Base-by-base conservation (phyloP, 2,797 vertebrate genomes). In the Danio jaintianensis region DNA sequence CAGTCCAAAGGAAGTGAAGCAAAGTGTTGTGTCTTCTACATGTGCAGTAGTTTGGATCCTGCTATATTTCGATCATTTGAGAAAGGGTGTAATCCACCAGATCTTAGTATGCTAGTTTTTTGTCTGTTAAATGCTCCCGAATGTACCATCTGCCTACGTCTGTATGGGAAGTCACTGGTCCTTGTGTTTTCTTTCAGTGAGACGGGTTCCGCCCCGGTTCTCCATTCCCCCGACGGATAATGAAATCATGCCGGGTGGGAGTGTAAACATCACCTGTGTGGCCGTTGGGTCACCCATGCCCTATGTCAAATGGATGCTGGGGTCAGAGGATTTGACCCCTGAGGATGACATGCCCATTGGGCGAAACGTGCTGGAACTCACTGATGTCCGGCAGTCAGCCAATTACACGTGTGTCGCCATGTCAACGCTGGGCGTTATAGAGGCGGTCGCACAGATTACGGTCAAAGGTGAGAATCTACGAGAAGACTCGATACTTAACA, bases 341-440 rank as follows among this genome's bases (percentile, higher is more conserved):
- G 98, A 99, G 86, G 98, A 99, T 84, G 98, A 99, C 91, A 99
- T 99, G 98, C 98, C 98, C 76, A 99, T 99, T 82, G 98, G 98
- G 87, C 95, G 98, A 78, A 99, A 99, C 29, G 98, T 99, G 76
- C 92, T 99, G 89, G 98, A 99, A 88, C 95, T 99, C 59, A 99
- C 97, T 11, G 97, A 99, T 86, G 98, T 99, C 80, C 95, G 97
- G 69, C 97, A 99, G 93, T 99, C 98, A 6, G 97, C 98, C 89
- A 99, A 99, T 91, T 99, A 99, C 84, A 99, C 98, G 18, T 99
- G 98, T 66, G 98, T 99, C 82, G 98, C 98, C 81, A 98, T 99
- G 98, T 99, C 98, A 8, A 99, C 98, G 2, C 94, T 99, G 78
- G 98, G 98, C 80, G 98, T 99, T 87, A 99, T 99, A 84, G 98